Conservation (phyloP, 2,797 vertebrate genomes). For the Setipinna tenuifilis region DNA sequence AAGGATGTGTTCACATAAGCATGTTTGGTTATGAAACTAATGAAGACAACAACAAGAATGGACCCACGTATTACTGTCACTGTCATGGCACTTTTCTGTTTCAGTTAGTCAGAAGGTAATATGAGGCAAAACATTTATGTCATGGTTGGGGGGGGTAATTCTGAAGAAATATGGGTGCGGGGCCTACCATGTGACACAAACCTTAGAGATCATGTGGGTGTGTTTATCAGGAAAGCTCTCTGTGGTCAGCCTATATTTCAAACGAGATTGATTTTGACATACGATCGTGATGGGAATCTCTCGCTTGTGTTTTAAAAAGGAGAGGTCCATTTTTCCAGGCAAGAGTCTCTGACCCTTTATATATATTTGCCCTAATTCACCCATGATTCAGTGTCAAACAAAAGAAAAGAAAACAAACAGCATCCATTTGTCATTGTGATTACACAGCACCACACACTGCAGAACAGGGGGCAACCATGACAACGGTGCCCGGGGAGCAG, state of each 20-base stretch:
- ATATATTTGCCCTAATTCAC: neutral
- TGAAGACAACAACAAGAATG: too few relatives aligned
- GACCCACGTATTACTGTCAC: too few relatives aligned
- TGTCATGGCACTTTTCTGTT: too few relatives aligned
- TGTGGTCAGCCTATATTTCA: neutral
- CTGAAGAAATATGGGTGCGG: neutral
- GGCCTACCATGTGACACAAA: neutral
- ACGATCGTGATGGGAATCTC: neutral
- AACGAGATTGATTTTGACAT: neutral
- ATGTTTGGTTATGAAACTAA: too few relatives aligned
- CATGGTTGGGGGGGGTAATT: neutral
- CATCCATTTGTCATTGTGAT: too few relatives aligned
- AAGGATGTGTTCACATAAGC: too few relatives aligned
- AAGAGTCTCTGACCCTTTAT: neutral
- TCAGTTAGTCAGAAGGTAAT: neutral
- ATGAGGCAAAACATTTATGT: neutral
- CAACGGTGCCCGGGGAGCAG: too few relatives aligned
- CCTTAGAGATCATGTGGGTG: neutral
- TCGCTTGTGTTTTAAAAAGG: neutral
- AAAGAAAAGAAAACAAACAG: too few relatives aligned
- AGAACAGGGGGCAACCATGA: too few relatives aligned
- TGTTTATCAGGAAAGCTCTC: neutral
- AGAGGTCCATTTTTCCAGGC: neutral
- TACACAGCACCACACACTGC: too few relatives aligned
- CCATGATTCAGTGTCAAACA: neutral